Base-by-base conservation (phyloP, 1,140 invertebrate genomes). In the Maniola jurtina region DNA sequence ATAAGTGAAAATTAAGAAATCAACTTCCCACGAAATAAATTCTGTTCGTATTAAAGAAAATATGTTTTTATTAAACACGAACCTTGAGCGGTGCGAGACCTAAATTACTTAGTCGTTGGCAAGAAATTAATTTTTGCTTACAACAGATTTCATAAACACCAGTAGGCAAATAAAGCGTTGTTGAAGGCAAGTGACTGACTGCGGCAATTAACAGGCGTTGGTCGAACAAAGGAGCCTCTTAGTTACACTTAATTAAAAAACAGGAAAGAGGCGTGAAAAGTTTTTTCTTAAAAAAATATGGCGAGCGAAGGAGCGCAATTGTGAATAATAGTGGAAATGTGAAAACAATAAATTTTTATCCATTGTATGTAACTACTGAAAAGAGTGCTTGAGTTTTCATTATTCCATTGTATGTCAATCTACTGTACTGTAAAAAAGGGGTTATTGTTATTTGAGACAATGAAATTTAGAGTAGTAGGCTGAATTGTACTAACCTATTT, bases 161-260 rank as follows among this genome's bases (percentile, higher is more conserved):
- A 85, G 73, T 76, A 72, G 71, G 75, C 64, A 79, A 80, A 84
- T 81, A 81, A 80, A 80, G 75, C 74, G 67, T 80, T 82, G 76
- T 75, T 73, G 70, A 79, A 78, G 77, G 80, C 75, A 84, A 83
- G 80, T 86, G 81, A 86, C 78, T 85, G 81, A 85, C 76, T 84
- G 80, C 71, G 77, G 80, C 79, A 86, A 86, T 86, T 86, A 82
- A 75, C 75, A 70, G 68, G 68, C 73, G 64, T 72, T 61, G 63
- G 68, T 72, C 66, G 64, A 80, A 83, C 76, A 84, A 84, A 80
- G 77, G 77, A 73, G 71, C 79, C 77, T 80, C 81, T 83, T 86
- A 80, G 78, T 82, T 81, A 81, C 73, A 84, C 83, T 83, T 86
- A 86, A 86, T 86, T 86, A 84, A 84, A 85, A 86, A 84, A 78